Evolutionary conservation across 2,888 invertebrate species (phyloP).

Genomic region (Beris chalybata): DNA sequence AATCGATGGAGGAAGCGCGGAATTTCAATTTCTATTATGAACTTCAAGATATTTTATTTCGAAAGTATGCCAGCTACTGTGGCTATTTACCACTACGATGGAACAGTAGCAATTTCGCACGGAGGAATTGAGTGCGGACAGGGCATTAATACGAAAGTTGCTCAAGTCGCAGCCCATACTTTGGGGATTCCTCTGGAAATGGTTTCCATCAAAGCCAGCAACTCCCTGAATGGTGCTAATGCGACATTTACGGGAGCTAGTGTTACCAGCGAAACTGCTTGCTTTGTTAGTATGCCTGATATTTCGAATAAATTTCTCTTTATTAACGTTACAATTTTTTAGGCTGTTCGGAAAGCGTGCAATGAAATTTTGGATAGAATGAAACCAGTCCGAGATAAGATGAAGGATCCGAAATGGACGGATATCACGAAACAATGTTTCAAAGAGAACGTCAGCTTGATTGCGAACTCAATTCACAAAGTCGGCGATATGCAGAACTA

Average conservation of each 20-base stretch:
- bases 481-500: conserved; percentile 59
- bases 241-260: conserved; percentile 66
- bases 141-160: conserved; percentile 70
- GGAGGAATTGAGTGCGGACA: conserved; percentile 74
- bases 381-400: conserved; percentile 32
- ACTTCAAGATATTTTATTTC: conserved; percentile 59
- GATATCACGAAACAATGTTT: conserved; percentile 40
- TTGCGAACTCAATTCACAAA: conserved; percentile 43
- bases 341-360: conserved; percentile 63
- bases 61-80: conserved; percentile 61
- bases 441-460: conserved; percentile 41
- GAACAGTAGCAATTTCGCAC: conserved; percentile 66
- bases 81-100: conserved; percentile 69
- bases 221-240: conserved; percentile 65
- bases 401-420: conserved; percentile 35
- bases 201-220: conserved; percentile 64
- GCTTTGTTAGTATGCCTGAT: conserved; percentile 49
- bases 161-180: conserved; percentile 70
- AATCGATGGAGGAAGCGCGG: conserved; percentile 79
- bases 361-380: conserved; percentile 57
- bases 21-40: conserved; percentile 65
- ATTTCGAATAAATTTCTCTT: background rate
- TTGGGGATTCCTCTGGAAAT: conserved; percentile 67
- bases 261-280: conserved; percentile 66
- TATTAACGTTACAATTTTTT: background rate